These are phyloP conservation scores for Petrosia ficiformis DNA, from an alignment of 37 sponge, comb jelly and placozoan species.

Conservation along the genomic window DNA sequence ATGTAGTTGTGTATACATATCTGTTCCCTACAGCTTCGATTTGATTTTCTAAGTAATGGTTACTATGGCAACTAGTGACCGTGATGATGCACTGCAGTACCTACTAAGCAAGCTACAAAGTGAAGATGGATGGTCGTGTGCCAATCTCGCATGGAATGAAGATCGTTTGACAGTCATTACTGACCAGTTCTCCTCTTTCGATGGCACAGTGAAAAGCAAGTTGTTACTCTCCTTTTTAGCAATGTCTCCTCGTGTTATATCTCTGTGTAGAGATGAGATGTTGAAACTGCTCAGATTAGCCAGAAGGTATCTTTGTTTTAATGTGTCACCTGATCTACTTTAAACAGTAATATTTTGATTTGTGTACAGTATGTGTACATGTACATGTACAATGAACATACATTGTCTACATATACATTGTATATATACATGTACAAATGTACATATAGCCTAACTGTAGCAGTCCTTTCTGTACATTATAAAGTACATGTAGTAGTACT, in stretches of 20 bases:
- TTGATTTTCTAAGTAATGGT: too few species aligned
- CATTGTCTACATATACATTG: too few species aligned
- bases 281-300: conserved; percentile 3
- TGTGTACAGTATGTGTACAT: too few species aligned
- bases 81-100: conserved; percentile 60
- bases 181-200: conserved; percentile 45
- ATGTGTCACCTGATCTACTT: too few species aligned
- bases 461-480: too few species aligned
- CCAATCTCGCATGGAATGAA: conserved; percentile 63
- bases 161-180: conserved; percentile 51
- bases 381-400: too few species aligned
- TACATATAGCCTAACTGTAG: too few species aligned
- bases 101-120: conserved; percentile 54
- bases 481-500: too few species aligned
- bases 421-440: too few species aligned
- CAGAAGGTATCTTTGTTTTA: neutral
- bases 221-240: conserved; percentile 52
- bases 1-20: too few species aligned
- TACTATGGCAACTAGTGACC: conserved; percentile 33
- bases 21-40: too few species aligned
- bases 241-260: conserved; percentile 52
- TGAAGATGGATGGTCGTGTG: conserved; percentile 63
- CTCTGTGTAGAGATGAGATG: neutral
- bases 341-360: too few species aligned
- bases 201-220: conserved; percentile 57